Conservation (phyloP, 2,888 invertebrate species). For the Drosophila merina region DNA sequence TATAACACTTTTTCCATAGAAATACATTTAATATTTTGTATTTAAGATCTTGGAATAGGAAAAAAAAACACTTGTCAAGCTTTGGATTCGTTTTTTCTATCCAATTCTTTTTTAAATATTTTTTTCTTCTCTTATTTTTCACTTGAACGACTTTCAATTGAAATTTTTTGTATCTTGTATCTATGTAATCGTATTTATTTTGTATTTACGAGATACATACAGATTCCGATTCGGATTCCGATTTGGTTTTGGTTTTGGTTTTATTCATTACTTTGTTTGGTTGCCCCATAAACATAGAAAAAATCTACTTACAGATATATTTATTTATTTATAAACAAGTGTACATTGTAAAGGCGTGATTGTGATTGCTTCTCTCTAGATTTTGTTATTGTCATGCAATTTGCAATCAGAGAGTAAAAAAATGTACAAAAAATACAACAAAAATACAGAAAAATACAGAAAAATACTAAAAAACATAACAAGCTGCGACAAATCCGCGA, state of each 20-base stretch:
- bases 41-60: too few species aligned
- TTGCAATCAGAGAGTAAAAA: slow-evolving; percentile 49
- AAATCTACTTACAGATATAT: slow-evolving; percentile 53
- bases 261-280: slow-evolving; percentile 22
- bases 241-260: slow-evolving; percentile 18
- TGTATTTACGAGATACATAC: too few species aligned
- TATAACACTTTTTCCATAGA: too few species aligned
- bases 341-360: neutral
- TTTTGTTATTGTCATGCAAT: slow-evolving; percentile 49
- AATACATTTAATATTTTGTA: too few species aligned
- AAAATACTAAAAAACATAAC: too few species aligned
- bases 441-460: slow-evolving; percentile 2
- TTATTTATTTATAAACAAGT: too few species aligned
- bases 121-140: slow-evolving; percentile 60
- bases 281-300: slow-evolving; percentile 55
- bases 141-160: slow-evolving; percentile 75
- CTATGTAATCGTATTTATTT: slow-evolving; percentile 56
- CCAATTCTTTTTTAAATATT: too few species aligned
- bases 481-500: slow-evolving; percentile 1
- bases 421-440: slow-evolving; percentile 13
- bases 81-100: too few species aligned
- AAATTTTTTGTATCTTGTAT: slow-evolving; percentile 53
- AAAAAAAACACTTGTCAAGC: too few species aligned
- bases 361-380: slow-evolving; percentile 34
- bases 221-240: neutral